phyloP scores from a whole-genome alignment of 2,113 vertebrate species.

The Psettodes erumei region DNA sequence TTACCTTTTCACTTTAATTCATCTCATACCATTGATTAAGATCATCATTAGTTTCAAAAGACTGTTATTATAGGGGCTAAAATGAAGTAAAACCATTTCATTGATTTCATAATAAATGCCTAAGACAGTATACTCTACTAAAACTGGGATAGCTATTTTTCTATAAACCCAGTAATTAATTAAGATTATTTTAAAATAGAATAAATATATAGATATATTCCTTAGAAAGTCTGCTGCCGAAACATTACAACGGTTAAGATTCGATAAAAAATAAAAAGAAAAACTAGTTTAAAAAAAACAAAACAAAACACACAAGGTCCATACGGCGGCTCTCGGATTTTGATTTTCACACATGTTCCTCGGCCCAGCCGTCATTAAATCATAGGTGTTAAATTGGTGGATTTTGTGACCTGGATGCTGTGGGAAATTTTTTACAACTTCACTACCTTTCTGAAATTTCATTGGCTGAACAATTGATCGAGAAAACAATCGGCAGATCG shows the following conservation, averaged over 20 bases:
- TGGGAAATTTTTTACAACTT: neutral
- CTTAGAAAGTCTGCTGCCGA: neutral
- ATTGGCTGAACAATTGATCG: neutral
- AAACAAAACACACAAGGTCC: no score
- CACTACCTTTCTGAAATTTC: neutral
- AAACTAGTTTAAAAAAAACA: neutral
- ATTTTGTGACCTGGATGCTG: no score
- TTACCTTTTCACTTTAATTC: neutral
- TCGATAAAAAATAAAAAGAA: neutral
- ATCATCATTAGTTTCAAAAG: neutral
- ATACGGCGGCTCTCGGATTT: neutral
- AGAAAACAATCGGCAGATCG: neutral
- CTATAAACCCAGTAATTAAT: neutral
- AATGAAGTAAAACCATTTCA: no score
- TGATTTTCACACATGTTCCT: neutral
- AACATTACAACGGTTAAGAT: neutral
- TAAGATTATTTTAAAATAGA: conserved; percentile 4
- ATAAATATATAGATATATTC: neutral
- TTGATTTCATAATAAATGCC: neutral
- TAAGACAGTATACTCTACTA: neutral
- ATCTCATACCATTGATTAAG: neutral
- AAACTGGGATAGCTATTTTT: neutral
- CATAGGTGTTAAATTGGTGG: neutral
- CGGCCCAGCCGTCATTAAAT: neutral
- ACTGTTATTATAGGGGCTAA: no score